phyloP scores from a whole-genome alignment of 2,888 invertebrate species.

The Metacarcinus magister region DNA sequence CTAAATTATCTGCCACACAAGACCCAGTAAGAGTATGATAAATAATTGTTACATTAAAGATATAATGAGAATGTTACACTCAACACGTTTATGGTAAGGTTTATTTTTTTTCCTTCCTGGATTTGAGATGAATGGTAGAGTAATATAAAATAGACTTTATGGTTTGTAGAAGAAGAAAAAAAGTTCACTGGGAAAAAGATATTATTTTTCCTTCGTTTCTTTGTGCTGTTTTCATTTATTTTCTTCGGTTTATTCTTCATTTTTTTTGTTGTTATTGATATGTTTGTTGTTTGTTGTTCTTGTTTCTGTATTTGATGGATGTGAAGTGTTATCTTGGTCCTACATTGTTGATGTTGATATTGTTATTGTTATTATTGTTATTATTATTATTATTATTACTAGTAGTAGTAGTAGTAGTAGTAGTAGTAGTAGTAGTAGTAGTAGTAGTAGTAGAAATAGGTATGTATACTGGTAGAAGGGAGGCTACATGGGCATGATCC shows the following conservation, averaged over 20 bases:
- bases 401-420: conserved; percentile 28
- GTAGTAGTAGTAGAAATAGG: not conserved
- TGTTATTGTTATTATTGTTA: not conserved
- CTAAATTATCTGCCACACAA: not conserved
- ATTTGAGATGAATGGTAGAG: not conserved
- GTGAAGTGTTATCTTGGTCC: not conserved
- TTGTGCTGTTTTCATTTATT: not conserved
- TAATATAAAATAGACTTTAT: not conserved
- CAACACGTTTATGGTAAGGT: not conserved
- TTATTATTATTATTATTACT: not conserved
- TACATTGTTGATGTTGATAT: not conserved
- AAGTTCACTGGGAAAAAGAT: not conserved
- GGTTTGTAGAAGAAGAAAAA: not conserved
- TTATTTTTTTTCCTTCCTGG: not conserved
- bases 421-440: conserved; percentile 19
- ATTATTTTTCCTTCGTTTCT: not conserved
- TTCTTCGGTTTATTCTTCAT: not conserved
- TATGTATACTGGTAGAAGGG: too few species aligned
- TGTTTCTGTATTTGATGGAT: not conserved
- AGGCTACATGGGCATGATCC: too few species aligned
- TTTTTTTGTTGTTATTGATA: not conserved
- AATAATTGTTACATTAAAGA: not conserved
- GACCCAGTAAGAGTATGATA: not conserved
- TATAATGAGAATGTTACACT: not conserved
- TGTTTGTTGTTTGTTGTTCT: too few species aligned